phyloP scores from a whole-genome alignment of 2,888 invertebrate genomes.

The Thumatha senex region DNA sequence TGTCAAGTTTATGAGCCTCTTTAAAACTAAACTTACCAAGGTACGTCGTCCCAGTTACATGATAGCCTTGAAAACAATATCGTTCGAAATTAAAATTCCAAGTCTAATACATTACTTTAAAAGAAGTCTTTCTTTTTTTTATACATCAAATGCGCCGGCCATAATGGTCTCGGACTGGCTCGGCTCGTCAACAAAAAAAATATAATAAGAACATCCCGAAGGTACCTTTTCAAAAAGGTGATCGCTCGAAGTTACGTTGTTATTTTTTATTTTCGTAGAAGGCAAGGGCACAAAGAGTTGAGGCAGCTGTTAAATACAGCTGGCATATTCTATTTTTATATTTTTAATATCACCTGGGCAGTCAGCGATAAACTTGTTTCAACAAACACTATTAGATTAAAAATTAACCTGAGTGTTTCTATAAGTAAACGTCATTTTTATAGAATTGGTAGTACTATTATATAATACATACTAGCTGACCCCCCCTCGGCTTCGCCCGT shows the following conservation, averaged over 20 bases:
- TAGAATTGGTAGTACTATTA: too few species aligned
- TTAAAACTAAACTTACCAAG: constrained; percentile 4
- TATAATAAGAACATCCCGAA: constrained; percentile 51
- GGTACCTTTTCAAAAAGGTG: constrained; percentile 74
- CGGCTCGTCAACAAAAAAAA: constrained; percentile 54
- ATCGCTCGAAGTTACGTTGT: constrained; percentile 56
- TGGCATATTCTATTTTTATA: constrained; percentile 49
- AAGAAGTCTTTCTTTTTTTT: constrained; percentile 49
- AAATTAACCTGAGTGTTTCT: not conserved
- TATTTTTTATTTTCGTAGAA: constrained; percentile 65
- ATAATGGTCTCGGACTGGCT: constrained; percentile 57
- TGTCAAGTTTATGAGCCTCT: not conserved
- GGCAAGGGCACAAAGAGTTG: constrained; percentile 65
- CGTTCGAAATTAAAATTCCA: constrained; percentile 47
- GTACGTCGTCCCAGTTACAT: constrained; percentile 7
- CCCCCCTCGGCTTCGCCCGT: too few species aligned
- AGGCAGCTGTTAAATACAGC: constrained; percentile 73
- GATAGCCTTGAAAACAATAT: constrained; percentile 23
- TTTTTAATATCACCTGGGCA: constrained; percentile 53
- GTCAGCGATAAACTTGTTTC: constrained; percentile 35
- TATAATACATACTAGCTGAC: too few species aligned
- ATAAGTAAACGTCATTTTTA: too few species aligned
- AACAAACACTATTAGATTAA: not conserved
- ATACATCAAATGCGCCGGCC: constrained; percentile 67
- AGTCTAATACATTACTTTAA: constrained; percentile 46